Conservation (phyloP, 2,113 vertebrate genomes). For the Pandion haliaetus region DNA sequence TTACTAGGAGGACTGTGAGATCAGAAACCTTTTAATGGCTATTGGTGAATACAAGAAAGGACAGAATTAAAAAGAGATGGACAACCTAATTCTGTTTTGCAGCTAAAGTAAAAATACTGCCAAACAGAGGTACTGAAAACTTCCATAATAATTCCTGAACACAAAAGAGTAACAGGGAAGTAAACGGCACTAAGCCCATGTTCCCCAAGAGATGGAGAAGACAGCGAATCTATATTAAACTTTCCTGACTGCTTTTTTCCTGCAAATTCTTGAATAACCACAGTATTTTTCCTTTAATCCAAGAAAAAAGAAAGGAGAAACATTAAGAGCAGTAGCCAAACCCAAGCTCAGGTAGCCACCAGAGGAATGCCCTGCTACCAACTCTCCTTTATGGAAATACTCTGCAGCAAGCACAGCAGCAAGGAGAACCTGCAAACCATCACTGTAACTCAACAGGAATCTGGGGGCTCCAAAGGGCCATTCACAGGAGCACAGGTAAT, state of each 20-base stretch:
- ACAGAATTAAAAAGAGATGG: not conserved
- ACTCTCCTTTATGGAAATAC: rapidly evolving
- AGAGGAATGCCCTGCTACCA: not conserved
- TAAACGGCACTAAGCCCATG: not conserved
- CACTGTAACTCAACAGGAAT: not conserved
- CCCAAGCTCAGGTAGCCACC: not conserved
- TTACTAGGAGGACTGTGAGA: not conserved
- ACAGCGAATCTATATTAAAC: not conserved
- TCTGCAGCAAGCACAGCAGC: not conserved
- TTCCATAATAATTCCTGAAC: not conserved
- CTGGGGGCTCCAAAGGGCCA: not conserved
- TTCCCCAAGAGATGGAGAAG: not conserved
- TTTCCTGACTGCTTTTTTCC: not conserved
- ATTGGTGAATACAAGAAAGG: not conserved
- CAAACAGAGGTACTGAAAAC: not conserved
- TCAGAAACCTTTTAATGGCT: not conserved
- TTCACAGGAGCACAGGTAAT: not conserved
- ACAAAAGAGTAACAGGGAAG: not conserved
- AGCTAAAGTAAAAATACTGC: not conserved
- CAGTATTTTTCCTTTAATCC: not conserved
- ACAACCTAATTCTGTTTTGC: not conserved
- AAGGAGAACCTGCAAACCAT: not conserved
- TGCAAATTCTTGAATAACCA: not conserved
- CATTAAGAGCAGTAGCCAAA: rapidly evolving
- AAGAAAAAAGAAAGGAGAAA: not conserved